These are phyloP conservation scores for Pelosia muscerda DNA, from an alignment of 2,888 invertebrate genomes.

Conservation along the genomic window DNA sequence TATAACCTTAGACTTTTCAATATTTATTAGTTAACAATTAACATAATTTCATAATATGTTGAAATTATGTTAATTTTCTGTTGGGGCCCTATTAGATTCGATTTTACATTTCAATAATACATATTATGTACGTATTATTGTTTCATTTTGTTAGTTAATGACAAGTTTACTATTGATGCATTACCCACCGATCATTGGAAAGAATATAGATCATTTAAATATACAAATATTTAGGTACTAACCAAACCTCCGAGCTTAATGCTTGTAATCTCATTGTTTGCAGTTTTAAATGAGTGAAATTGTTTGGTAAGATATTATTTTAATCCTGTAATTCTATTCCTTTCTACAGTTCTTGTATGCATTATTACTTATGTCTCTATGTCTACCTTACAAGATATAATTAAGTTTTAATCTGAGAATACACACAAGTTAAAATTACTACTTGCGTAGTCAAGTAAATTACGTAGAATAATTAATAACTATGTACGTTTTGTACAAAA, in stretches of 20 bases:
- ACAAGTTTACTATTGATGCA: too few relatives aligned
- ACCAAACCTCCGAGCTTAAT: background rate
- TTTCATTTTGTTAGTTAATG: too few relatives aligned
- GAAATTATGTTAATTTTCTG: background rate
- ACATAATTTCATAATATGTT: constrained; percentile 1
- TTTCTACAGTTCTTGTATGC: background rate
- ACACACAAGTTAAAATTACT: constrained; percentile 13
- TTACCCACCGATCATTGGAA: background rate
- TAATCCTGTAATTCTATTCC: background rate
- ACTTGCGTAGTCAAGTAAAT: constrained; percentile 10
- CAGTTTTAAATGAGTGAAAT: background rate
- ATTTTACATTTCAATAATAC: background rate
- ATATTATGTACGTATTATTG: too few relatives aligned
- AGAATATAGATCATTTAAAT: background rate
- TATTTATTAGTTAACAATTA: constrained; percentile 1
- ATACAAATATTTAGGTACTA: background rate
- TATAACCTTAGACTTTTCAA: constrained; percentile 21
- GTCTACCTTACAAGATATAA: background rate
- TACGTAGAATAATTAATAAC: constrained; percentile 7
- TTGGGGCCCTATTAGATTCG: background rate
- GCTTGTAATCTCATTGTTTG: background rate
- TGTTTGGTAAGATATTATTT: background rate
- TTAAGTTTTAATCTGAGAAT: constrained; percentile 12
- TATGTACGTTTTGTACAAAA: background rate
- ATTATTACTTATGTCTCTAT: background rate